A percentile compares a stretch with the other conserved stretches of the same genome.
Evolutionary conservation across 2,888 invertebrate species (phyloP).

Genomic region (Paralinhomoeus sp.): DNA sequence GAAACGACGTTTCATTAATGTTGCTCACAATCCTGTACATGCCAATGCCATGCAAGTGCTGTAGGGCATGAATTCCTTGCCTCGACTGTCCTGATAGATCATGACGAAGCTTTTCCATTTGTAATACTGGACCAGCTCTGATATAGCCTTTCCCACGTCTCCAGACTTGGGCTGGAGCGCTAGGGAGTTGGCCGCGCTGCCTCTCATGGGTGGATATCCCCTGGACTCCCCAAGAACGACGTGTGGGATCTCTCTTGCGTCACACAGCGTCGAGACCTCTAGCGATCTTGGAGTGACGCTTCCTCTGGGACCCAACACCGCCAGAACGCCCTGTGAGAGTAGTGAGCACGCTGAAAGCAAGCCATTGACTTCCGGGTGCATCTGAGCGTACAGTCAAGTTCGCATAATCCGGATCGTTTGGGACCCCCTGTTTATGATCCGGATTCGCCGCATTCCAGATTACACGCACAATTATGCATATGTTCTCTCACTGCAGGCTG

Average conservation of each 20-base stretch:
- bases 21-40: too few relatives aligned
- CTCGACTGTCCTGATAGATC: conserved; percentile 1
- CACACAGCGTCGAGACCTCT: conserved; percentile 3
- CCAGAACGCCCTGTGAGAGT: neutral
- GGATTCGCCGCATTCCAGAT: too few relatives aligned
- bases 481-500: too few relatives aligned
- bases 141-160: conserved; percentile 1
- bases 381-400: too few relatives aligned
- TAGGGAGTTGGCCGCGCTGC: neutral
- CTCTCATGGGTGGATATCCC: neutral
- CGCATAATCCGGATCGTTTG: too few relatives aligned
- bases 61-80: too few relatives aligned
- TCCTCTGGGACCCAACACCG: conserved; percentile 3
- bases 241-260: conserved; percentile 2
- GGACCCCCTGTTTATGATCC: too few relatives aligned
- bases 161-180: conserved; percentile 2
- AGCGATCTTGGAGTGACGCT: neutral
- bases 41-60: too few relatives aligned
- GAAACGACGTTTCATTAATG: too few relatives aligned
- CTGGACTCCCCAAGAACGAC: neutral
- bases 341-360: conserved; percentile 3
- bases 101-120: conserved; percentile 2
- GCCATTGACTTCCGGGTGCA: neutral
- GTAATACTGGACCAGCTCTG: conserved; percentile 2
- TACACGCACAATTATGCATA: too few relatives aligned